Base-by-base conservation (phyloP, 1,140 invertebrate genomes). In the Acromyrmex heyeri region DNA sequence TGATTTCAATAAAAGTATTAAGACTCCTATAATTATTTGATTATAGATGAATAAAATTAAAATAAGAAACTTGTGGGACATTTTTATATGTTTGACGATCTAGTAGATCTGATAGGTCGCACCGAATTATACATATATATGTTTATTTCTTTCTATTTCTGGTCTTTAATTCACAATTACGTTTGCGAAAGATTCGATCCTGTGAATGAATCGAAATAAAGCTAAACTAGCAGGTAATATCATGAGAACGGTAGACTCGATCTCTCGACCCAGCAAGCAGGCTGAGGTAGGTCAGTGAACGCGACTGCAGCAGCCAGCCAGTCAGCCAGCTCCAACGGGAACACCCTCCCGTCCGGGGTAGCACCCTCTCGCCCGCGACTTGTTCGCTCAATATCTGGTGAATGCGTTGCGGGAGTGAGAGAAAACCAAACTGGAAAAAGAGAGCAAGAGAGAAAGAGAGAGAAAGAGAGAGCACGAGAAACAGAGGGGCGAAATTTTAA, bases 351-450 rank as follows among this genome's bases (percentile, higher is more conserved):
- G 77, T 81, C 77, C 77, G 77, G 77, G 77, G 77, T 70, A 81
- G 77, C 65, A 70, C 75, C 57, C 75, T 77, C 75, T 77, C 75
- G 48, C 64, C 77, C 77, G 48, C 57, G 64, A 81, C 64, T 81
- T 67, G 77, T 81, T 81, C 77, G 77, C 77, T 81, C 77, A 70
- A 81, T 81, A 81, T 81, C 77, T 81, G 64, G 64, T 81, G 77
- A 81, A 70, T 81, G 48, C 64, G 77, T 81, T 55, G 77, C 30
- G 48, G 53, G 64, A 30, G 64, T 10, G 64, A 81, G 81, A 83
- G 70, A 24, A 59, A 76, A 83, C 21, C 70, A 24, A 76, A 83
- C 10, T 61, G n/a, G 10, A 65, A 27, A 27, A 21, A 38, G 48
- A 79, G 44, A 81, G 12, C 7, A 6, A 65, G 38, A 8, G 38